Conservation (phyloP, 2,888 invertebrate genomes). For the Rhagophthalmus giganteus region DNA sequence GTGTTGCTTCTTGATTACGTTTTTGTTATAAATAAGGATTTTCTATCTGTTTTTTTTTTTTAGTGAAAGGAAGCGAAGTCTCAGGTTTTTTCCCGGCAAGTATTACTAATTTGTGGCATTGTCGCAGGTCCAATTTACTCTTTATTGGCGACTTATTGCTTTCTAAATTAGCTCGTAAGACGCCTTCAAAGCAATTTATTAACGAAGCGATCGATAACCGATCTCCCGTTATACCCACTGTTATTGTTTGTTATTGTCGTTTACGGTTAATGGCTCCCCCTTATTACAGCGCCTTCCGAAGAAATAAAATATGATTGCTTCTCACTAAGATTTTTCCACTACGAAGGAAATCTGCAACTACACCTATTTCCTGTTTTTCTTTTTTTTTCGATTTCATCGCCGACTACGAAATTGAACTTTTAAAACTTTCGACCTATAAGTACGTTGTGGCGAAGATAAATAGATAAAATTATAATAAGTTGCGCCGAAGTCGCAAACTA, state of each 20-base stretch:
- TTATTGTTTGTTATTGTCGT: slow-evolving; percentile 29
- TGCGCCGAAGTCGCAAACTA: not conserved
- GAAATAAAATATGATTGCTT: slow-evolving; percentile 27
- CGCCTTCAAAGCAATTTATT: slow-evolving; percentile 25
- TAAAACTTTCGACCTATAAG: slow-evolving; percentile 14
- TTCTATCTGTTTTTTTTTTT: not conserved
- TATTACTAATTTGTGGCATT: slow-evolving; percentile 20
- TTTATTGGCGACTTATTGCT: slow-evolving; percentile 23
- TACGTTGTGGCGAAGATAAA: slow-evolving; percentile 11
- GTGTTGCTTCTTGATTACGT: not conserved
- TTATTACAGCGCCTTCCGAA: slow-evolving; percentile 18
- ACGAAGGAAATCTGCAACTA: slow-evolving; percentile 6
- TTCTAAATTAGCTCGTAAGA: slow-evolving; percentile 24
- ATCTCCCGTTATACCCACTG: slow-evolving; percentile 19
- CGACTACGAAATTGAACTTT: slow-evolving; percentile 16
- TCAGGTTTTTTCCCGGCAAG: not conserved
- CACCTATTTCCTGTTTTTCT: slow-evolving; percentile 2
- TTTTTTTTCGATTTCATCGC: slow-evolving; percentile 13
- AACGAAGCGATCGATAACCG: slow-evolving; percentile 23
- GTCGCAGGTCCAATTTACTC: slow-evolving; percentile 19
- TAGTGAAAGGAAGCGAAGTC: not conserved
- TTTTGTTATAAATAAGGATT: not conserved
- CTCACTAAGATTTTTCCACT: slow-evolving; percentile 11
- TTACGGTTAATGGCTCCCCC: slow-evolving; percentile 24
- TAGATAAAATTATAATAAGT: slow-evolving; percentile 11